Percentiles rank a stretch among this genome's conserved stretches.
phyloP scores from a whole-genome alignment of 1,140 invertebrate species.

The Holotrichia oblita region DNA sequence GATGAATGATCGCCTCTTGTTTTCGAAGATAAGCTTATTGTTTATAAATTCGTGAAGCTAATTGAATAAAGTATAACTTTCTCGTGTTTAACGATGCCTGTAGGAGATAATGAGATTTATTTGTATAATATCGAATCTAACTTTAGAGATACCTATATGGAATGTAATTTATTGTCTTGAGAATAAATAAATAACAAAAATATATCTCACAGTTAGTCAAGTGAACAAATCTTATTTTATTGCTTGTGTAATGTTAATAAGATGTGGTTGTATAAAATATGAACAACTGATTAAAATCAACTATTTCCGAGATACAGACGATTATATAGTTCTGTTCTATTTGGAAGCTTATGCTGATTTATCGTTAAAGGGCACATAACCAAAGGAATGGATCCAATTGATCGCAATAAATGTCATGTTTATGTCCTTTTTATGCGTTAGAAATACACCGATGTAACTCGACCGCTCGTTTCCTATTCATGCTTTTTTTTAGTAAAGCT shows the following conservation, averaged over 20 bases:
- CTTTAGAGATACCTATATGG: no score
- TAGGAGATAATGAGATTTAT: neutral
- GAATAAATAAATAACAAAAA: no score
- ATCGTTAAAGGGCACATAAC: neutral
- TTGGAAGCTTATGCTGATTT: neutral
- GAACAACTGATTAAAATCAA: neutral
- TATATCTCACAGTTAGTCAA: no score
- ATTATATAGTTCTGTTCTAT: neutral
- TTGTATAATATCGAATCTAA: neutral
- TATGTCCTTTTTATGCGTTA: conserved; percentile 26
- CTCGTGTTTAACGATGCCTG: no score
- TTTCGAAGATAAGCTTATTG: conserved; percentile 1
- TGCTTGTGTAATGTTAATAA: neutral
- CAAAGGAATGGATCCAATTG: neutral
- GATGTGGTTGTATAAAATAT: neutral
- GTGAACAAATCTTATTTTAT: neutral
- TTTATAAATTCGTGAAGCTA: conserved; percentile 19
- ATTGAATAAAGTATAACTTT: neutral
- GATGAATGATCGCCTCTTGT: conserved; percentile 15
- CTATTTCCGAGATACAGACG: neutral
- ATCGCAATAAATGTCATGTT: conserved; percentile 32
- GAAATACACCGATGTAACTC: conserved; percentile 3
- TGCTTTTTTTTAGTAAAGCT: conserved; percentile 10
- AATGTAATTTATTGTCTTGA: no score
- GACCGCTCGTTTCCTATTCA: conserved; percentile 3